Conservation (phyloP, 92 coral and sea anemone species). For the Isaurus tuberculatus region DNA sequence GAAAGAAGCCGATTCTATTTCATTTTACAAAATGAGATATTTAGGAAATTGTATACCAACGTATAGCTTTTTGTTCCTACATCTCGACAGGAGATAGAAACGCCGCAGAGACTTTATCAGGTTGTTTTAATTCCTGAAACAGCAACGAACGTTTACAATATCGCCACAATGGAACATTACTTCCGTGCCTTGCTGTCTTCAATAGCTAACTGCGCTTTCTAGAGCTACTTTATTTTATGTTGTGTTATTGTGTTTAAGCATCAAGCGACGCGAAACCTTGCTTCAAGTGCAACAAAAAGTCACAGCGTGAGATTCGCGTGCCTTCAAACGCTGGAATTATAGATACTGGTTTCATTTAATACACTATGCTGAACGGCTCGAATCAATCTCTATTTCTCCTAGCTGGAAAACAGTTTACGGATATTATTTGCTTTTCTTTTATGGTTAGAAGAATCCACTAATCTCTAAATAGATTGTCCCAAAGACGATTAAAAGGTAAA, state of each 20-base stretch:
- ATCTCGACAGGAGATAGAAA: constrained; percentile 27
- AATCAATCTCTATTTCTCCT: neutral
- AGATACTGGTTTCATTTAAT: neutral
- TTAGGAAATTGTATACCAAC: neutral
- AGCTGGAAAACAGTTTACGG: neutral
- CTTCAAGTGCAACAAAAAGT: neutral
- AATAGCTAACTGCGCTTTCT: neutral
- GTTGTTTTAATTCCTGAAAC: neutral
- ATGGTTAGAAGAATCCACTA: neutral
- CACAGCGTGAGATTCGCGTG: neutral
- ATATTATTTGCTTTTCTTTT: neutral
- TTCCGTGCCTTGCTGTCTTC: neutral
- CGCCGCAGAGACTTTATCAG: neutral
- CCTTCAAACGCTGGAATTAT: neutral
- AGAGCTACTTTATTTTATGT: neutral
- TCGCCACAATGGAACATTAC: neutral
- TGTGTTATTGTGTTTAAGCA: neutral
- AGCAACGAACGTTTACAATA: neutral
- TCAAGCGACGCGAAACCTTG: constrained; percentile 11
- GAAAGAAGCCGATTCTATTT: neutral
- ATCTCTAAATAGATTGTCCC: neutral
- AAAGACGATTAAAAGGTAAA: neutral
- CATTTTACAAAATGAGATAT: neutral
- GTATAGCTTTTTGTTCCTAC: constrained; percentile 18
- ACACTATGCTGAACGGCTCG: neutral